Percentiles rank a stretch among this genome's conserved stretches.
Evolutionary conservation across 2,888 invertebrate genomes (phyloP).

Genomic region (Pilophorus perplexus): DNA sequence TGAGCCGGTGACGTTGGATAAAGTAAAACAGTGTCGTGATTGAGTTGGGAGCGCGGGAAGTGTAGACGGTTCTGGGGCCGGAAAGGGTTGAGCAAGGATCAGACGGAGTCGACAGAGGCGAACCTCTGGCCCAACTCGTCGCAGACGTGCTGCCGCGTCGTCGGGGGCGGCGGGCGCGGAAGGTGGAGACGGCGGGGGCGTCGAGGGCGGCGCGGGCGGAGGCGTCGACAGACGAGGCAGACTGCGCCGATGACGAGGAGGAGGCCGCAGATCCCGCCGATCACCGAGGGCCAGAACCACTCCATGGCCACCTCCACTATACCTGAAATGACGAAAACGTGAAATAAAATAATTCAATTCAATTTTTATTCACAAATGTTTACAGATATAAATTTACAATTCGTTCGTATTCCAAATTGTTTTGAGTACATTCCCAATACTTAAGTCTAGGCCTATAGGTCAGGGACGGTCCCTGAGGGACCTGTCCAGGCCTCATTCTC

Average conservation of each 20-base stretch:
- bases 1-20: constrained; percentile 39
- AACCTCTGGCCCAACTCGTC: constrained; percentile 60
- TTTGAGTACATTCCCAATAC: no score
- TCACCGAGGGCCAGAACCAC: constrained; percentile 59
- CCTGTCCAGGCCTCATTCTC: no score
- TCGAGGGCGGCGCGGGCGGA: constrained; percentile 48
- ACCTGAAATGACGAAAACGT: constrained; percentile 52
- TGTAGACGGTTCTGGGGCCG: constrained; percentile 37
- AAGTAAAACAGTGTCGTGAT: constrained; percentile 38
- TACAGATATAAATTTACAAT: no score
- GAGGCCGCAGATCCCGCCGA: constrained; percentile 55
- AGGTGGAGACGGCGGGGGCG: constrained; percentile 52
- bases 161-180: constrained; percentile 51
- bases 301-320: constrained; percentile 58
- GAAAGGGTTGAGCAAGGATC: constrained; percentile 53
- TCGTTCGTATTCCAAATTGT: no score
- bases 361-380: no score
- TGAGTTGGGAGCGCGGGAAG: constrained; percentile 36
- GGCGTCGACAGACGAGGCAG: constrained; percentile 60
- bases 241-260: constrained; percentile 55
- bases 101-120: constrained; percentile 60
- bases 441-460: no score
- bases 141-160: constrained; percentile 54
- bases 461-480: no score
- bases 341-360: no score